Base-by-base conservation (phyloP, 2,113 vertebrate genomes). In the Girardinichthys multiradiatus region DNA sequence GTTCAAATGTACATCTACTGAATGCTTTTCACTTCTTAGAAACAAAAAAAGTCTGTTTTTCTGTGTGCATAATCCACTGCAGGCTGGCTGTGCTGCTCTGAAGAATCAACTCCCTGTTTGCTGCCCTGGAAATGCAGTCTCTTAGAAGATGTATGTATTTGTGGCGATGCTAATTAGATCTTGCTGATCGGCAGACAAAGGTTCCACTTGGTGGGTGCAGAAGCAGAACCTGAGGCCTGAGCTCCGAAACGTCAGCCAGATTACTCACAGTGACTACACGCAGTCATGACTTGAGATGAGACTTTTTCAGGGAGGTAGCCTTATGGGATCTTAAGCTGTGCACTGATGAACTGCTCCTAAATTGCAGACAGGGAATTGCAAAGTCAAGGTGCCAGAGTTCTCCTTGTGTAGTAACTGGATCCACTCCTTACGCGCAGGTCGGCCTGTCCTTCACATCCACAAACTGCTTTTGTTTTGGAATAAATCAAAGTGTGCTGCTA, bases 241-340 rank as follows among this genome's bases (percentile, higher is more conserved):
- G 10, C 26, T 13, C 8, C 29, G 27, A 1, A 28, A 11, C 30
- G 14, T 45, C 35, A 10, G 12, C 21, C 48, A 59, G 26, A 60
- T 61, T 26, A 39, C 57, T 75, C 57, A 73, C 63, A 70, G 61
- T 28, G 30, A 54, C 26, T 13, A 51, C 45, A n/a, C 70, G 66
- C 61, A 63, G 24, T 54, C 65, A 11, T 28, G 48, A 37, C 14
- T 7, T 71, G n/a, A 54, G 37, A 35, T 4, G 3, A 45, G 24
- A 26, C 10, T 21, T 58, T 67, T 65, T 70, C 26, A 37, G 27
- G 68, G 65, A 72, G 54, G 45, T 67, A 61, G 69, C 68, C 76
- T 60, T 67, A 58, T 13, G 9, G 13, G 28, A 66, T 58, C 30
- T 21, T 24, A 70, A 57, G 57, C 62, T 64, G 78, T 51, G 37